A percentile compares a stretch with the other conserved stretches of the same genome.
Evolutionary conservation across 2,797 vertebrate genomes (phyloP).

Genomic region (Triplophysa yarkandensis): DNA sequence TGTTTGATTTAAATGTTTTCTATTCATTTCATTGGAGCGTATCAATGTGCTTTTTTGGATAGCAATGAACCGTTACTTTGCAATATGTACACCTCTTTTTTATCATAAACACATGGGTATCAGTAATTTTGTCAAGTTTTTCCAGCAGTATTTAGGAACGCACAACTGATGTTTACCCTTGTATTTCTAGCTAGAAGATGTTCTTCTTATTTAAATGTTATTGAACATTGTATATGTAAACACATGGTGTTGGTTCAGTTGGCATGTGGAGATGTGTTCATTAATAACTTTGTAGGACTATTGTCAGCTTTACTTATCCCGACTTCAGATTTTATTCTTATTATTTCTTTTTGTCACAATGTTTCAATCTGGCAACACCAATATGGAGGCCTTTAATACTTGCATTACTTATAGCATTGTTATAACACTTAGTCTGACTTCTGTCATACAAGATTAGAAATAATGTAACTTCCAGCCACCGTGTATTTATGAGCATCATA

Average conservation of each 20-base stretch:
- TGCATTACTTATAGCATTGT: conserved; percentile 70
- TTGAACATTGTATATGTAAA: conserved; percentile 74
- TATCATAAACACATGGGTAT: conserved; percentile 51
- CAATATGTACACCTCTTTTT: conserved; percentile 63
- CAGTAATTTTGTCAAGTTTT: conserved; percentile 44
- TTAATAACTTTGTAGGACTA: conserved; percentile 62
- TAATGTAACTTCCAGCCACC: conserved; percentile 47
- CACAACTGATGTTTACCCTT: neutral
- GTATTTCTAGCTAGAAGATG: conserved; percentile 54
- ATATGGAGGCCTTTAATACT: conserved; percentile 66
- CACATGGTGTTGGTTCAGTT: conserved; percentile 70
- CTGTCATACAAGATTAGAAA: conserved; percentile 63
- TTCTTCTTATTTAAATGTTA: conserved; percentile 61
- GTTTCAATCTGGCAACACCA: conserved; percentile 56
- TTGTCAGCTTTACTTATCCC: conserved; percentile 56
- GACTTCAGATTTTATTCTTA: conserved; percentile 63
- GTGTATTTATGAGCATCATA: conserved; percentile 62
- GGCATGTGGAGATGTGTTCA: conserved; percentile 44
- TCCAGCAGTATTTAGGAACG: conserved; percentile 54
- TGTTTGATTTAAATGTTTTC: conserved; percentile 65
- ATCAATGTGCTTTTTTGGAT: conserved; percentile 72
- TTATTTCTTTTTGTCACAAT: conserved; percentile 61
- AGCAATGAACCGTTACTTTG: conserved; percentile 60
- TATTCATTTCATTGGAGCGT: conserved; percentile 52
- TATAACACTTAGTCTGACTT: conserved; percentile 62